Percentiles rank a stretch among this genome's conserved stretches.
Conservation (phyloP, 2,113 vertebrate genomes). For the Clarias magur region DNA sequence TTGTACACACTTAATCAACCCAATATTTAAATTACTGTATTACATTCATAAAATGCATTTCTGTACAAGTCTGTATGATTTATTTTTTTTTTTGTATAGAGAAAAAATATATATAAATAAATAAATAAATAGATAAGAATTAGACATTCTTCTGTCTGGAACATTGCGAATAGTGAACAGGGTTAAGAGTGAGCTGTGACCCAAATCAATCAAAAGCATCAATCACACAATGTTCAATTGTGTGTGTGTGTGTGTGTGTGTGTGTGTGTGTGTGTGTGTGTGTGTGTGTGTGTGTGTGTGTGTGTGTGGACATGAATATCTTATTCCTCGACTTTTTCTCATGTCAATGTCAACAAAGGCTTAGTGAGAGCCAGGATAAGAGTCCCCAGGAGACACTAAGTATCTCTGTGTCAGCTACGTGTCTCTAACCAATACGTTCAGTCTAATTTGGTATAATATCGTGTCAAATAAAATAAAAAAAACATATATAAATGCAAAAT, state of each 20-base stretch:
- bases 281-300: background rate
- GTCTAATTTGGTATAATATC: background rate
- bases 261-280: constrained; percentile 1
- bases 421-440: background rate
- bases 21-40: background rate
- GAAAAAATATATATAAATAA: too few species aligned
- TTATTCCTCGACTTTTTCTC: background rate
- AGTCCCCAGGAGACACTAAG: background rate
- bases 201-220: constrained; percentile 33
- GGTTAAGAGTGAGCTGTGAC: constrained; percentile 2
- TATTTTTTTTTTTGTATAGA: too few species aligned
- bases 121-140: too few species aligned
- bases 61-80: too few species aligned
- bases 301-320: background rate
- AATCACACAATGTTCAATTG: background rate
- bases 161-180: background rate
- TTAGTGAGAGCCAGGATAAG: constrained; percentile 2
- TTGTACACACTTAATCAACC: background rate
- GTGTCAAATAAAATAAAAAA: background rate
- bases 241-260: too few species aligned
- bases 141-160: background rate
- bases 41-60: background rate
- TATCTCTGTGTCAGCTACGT: background rate
- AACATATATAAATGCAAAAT: background rate
- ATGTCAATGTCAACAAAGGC: constrained; percentile 24